Base-by-base conservation (phyloP, 2,888 invertebrate species). In the Cephus runcator region DNA sequence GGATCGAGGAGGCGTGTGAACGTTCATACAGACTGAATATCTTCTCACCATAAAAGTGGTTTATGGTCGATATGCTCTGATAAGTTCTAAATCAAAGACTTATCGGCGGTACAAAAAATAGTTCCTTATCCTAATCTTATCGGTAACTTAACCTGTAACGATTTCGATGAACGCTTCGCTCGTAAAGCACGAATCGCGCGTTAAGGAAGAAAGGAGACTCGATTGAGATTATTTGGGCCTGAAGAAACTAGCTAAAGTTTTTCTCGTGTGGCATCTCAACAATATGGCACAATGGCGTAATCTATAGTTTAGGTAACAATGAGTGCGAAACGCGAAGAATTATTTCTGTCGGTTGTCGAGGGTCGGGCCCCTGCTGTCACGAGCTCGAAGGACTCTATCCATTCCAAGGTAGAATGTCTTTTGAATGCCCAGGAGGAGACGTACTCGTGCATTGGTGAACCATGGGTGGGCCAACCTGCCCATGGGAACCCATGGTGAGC, bases 401-500 rank as follows among this genome's bases (percentile, higher is more conserved):
- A 87, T 88, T 86, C 84, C 85, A 77, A 75, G 34, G 56, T 77
- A 80, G 79, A 82, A 81, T 82, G 81, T 81, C 79, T 81, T 56
- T 78, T 77, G 78, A 76, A 79, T 69, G 76, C 74, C 77, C 34
- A 73, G 69, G 69, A 78, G 76, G 75, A 75, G 68, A 71, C 71
- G 78, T 56, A 77, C 69, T 69, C 76, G 74, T 73, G 74, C 33
- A 68, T 69, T 80, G 76, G 82, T 78, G 81, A 90, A 86, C 91
- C 90, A 90, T 91, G 90, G 91, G 90, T 90, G 91, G 91, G 90
- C 91, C 89, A 89, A 89, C 88, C 89, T 88, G 90, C 85, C 85
- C 85, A 85, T 86, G 86, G 87, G 87, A 87, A 88, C 86, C 86
- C 83, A 83, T 81, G 79, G 85, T 34, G 71, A 71, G 71, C 71